A percentile compares a stretch with the other conserved stretches of the same genome.
Conservation (phyloP, 2,888 invertebrate species). For the Nymphalis urticae region DNA sequence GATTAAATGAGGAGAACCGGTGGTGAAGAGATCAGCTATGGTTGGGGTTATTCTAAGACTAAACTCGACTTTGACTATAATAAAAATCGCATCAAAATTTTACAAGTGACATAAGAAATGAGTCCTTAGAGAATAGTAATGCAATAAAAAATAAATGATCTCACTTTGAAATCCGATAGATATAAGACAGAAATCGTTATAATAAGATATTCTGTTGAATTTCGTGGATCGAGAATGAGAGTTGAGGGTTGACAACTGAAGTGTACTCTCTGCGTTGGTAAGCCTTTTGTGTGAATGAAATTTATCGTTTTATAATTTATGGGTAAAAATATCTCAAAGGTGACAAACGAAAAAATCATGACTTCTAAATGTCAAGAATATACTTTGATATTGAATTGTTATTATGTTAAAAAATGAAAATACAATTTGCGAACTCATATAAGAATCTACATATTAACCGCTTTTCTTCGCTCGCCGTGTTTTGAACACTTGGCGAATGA, state of each 20-base stretch:
- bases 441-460: not conserved
- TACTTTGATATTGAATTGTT: not conserved
- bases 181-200: not conserved
- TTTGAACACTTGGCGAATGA: no score
- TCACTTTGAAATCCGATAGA: not conserved
- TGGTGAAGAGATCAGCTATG: no score
- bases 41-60: no score
- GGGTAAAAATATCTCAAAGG: not conserved
- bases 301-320: constrained; percentile 1
- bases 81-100: no score
- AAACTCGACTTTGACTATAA: no score
- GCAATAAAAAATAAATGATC: no score
- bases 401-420: not conserved
- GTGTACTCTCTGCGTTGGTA: constrained; percentile 16
- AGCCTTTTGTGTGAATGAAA: constrained; percentile 5
- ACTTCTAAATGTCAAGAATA: constrained; percentile 4
- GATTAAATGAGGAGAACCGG: no score
- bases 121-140: no score
- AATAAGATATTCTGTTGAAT: not conserved
- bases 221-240: not conserved
- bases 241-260: constrained; percentile 3
- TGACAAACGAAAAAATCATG: not conserved
- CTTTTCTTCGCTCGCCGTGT: no score
- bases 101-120: no score
- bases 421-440: not conserved